Evolutionary conservation across 2,797 vertebrate species (phyloP).

Genomic region (Tragopan temminckii): DNA sequence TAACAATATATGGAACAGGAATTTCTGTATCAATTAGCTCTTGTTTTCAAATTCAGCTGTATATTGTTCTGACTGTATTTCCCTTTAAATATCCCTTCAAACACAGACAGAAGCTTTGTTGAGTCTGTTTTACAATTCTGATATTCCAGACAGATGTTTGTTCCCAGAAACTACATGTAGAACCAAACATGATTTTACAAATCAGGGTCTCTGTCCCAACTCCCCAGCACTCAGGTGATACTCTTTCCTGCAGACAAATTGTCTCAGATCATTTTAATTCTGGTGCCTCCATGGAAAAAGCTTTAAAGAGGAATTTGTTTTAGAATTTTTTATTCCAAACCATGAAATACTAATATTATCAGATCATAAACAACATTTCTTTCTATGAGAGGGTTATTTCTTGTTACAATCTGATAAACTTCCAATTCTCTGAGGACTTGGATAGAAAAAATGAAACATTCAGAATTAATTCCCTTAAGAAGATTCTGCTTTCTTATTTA

Average conservation of each 20-base stretch:
- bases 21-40: neutral
- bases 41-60: neutral
- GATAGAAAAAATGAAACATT: neutral
- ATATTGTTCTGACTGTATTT: neutral
- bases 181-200: neutral
- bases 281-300: neutral
- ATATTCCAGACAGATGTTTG: neutral
- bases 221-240: neutral
- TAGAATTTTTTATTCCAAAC: neutral
- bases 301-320: neutral
- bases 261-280: neutral
- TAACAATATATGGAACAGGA: neutral
- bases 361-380: neutral
- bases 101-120: neutral
- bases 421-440: neutral
- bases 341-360: neutral
- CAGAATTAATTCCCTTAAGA: neutral
- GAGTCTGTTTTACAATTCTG: neutral
- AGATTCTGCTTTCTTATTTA: conserved; percentile 7
- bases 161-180: neutral
- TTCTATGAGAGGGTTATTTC: neutral
- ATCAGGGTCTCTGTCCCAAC: neutral
- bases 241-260: neutral
- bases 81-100: neutral
- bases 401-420: neutral